Evolutionary conservation across 2,797 vertebrate species (phyloP).

Genomic region (Huso huso): DNA sequence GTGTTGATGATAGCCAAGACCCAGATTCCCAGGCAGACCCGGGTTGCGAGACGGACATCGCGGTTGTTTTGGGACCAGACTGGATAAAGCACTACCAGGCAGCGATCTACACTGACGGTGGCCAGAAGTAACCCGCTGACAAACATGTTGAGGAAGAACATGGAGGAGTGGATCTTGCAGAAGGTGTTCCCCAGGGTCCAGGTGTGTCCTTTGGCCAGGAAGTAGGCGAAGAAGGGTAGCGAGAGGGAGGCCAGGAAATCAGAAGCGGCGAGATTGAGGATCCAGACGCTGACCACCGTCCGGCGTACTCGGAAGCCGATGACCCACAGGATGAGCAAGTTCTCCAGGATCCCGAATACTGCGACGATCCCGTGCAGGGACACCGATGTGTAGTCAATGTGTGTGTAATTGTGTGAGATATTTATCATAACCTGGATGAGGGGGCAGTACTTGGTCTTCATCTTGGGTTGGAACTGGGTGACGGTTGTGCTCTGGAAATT

Average conservation of each 20-base stretch:
- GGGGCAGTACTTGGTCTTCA: constrained; percentile 22
- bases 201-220: constrained; percentile 37
- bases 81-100: constrained; percentile 42
- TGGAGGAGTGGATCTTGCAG: constrained; percentile 44
- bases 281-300: constrained; percentile 49
- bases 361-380: constrained; percentile 46
- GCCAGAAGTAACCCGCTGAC: constrained; percentile 46
- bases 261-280: constrained; percentile 49
- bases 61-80: constrained; percentile 51
- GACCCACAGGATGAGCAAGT: constrained; percentile 45
- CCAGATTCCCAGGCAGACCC: constrained; percentile 40
- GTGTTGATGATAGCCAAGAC: constrained; percentile 38
- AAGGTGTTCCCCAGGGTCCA: constrained; percentile 42
- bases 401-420: constrained; percentile 3
- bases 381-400: constrained; percentile 34
- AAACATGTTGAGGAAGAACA: constrained; percentile 57
- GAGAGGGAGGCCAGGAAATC: constrained; percentile 45
- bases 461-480: no score
- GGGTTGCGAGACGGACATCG: constrained; percentile 20
- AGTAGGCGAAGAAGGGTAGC: constrained; percentile 49
- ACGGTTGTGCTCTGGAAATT: no score
- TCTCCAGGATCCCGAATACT: constrained; percentile 43
- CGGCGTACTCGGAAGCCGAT: constrained; percentile 45
- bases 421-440: constrained; percentile 32
- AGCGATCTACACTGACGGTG: constrained; percentile 48